These are phyloP conservation scores for Microcaecilia unicolor DNA, from an alignment of 2,797 vertebrate species.

Conservation along the genomic window DNA sequence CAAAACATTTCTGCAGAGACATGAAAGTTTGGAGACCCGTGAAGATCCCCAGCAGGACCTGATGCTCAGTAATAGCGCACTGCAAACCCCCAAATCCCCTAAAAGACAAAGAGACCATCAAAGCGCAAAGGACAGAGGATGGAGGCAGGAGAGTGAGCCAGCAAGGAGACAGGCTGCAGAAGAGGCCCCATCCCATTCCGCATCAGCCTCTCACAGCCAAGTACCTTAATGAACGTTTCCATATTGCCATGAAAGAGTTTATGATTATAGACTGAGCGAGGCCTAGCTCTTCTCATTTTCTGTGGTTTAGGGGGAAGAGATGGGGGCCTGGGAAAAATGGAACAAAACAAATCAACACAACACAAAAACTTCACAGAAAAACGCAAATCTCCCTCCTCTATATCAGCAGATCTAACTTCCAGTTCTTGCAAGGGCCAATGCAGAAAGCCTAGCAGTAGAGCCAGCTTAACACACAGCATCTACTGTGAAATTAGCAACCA, in stretches of 20 bases:
- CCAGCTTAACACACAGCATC: too few species aligned
- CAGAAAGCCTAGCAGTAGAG: too few species aligned
- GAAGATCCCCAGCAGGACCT: slow-evolving; percentile 16
- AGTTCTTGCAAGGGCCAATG: too few species aligned
- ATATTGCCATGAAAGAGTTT: slow-evolving; percentile 99
- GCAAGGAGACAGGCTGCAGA: neutral
- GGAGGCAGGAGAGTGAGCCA: neutral
- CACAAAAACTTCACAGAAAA: too few species aligned
- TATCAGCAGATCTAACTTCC: too few species aligned
- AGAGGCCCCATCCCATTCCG: slow-evolving; percentile 59
- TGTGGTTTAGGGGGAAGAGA: slow-evolving; percentile 97
- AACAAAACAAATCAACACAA: too few species aligned
- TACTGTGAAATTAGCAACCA: too few species aligned
- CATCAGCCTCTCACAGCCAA: slow-evolving; percentile 56
- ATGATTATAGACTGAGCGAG: slow-evolving; percentile 95
- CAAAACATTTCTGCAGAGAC: slow-evolving; percentile 52
- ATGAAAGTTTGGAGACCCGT: slow-evolving; percentile 46
- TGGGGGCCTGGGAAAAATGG: slow-evolving; percentile 85
- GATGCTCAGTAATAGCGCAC: neutral
- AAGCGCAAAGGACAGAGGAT: slow-evolving; percentile 33
- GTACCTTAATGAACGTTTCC: slow-evolving; percentile 99
- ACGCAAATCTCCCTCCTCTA: too few species aligned
- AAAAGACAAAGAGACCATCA: slow-evolving; percentile 2
- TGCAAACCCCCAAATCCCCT: neutral
- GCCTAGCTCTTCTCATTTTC: slow-evolving; percentile 98